Base-by-base conservation (phyloP, 2,888 invertebrate species). In the Noctua janthina region DNA sequence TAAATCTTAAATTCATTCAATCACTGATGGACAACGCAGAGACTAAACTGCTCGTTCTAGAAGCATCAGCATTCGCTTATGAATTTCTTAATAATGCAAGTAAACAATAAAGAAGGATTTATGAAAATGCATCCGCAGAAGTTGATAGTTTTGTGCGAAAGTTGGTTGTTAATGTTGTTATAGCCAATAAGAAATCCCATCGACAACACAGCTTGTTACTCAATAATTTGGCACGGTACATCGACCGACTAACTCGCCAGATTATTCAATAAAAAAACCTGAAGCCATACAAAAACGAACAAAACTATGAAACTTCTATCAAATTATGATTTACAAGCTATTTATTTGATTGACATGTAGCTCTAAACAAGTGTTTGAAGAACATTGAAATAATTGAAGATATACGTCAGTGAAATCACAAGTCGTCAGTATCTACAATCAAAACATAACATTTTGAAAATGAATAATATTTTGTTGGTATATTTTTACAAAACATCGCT, bases 371-470 rank as follows among this genome's bases (percentile, higher is more conserved):
- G 76, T 88, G 76, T 85, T 73, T 77, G 17, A 56, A 62, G 68
- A 78, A 51, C 72, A 73, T 86, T 86, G 3, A 76, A 84, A 73
- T 84, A 67, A 83, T 87, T 76, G 70, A 54, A 68, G 29, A 74
- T 74, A 83, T 23, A 75, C 59, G 51, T 86, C 72, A 82, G 39
- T n/a, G n/a, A 73, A 39, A 76, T 74, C 83, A 73, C 17, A 35
- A 69, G 51, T 54, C 54, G 17, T 82, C 54, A 78, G 59, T 29
- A 15, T 13, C 39, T 56, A 68, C 43, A 69, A 20, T 56, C 23
- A 69, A 64, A 20, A 71, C 29, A 54, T 67, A 20, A 51, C 17
- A 43, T 81, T 81, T 81, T 64, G 8, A 54, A 51, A 15, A 39
- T 49, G 46, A 69, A 79, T 17, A 23, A 15, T 8, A 35, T 43